A percentile compares a stretch with the other conserved stretches of the same genome.
Evolutionary conservation across 2,797 vertebrate species (phyloP).

Genomic region (Arrhamphus sclerolepis): DNA sequence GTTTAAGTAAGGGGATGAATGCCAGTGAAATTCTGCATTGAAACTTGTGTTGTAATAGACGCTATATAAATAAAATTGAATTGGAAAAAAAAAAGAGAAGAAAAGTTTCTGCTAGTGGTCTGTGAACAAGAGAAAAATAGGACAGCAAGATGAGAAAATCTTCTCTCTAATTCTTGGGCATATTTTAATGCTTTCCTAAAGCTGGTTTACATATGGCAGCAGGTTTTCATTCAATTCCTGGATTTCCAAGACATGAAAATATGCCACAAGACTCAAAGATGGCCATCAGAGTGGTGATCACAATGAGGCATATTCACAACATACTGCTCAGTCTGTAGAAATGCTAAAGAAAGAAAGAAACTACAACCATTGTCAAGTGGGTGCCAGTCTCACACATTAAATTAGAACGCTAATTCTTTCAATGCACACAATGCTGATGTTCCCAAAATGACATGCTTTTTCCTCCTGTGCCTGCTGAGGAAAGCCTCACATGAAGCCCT

Average conservation of each 20-base stretch:
- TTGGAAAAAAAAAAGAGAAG: too few species aligned
- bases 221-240: constrained; percentile 33
- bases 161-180: constrained; percentile 28
- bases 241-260: constrained; percentile 30
- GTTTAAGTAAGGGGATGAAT: constrained; percentile 41
- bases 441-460: constrained; percentile 33
- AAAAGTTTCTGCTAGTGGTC: constrained; percentile 41
- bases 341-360: constrained; percentile 22
- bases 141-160: constrained; percentile 33
- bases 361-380: constrained; percentile 3
- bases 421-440: constrained; percentile 53
- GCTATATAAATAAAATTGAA: too few species aligned
- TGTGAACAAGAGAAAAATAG: constrained; percentile 47
- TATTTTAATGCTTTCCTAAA: constrained; percentile 18
- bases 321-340: constrained; percentile 9
- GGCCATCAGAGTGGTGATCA: constrained; percentile 41
- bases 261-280: constrained; percentile 25
- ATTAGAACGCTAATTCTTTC: constrained; percentile 41
- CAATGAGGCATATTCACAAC: constrained; percentile 26
- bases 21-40: constrained; percentile 14
- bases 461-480: constrained; percentile 25
- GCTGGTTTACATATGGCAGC: constrained; percentile 15
- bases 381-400: constrained; percentile 25
- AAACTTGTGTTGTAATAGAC: too few species aligned
- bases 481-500: constrained; percentile 31